Base-by-base conservation (phyloP, 2,888 invertebrate genomes). In the Theretra japonica region DNA sequence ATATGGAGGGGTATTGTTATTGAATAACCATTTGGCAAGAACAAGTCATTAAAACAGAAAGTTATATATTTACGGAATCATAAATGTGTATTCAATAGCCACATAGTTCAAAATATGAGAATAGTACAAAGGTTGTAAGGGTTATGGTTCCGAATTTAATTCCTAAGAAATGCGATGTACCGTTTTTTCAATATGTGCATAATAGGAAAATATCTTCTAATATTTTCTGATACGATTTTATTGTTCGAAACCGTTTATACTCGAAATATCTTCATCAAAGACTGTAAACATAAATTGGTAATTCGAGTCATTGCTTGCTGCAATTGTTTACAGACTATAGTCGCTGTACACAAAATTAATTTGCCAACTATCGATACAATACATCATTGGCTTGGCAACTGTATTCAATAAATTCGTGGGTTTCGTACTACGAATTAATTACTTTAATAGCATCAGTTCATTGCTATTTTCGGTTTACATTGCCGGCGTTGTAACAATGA, bases 361-460 rank as follows among this genome's bases (percentile, higher is more conserved):
- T 41, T 15, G 17, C 41, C 23, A 48, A 21, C 48, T 23, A 23
- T 17, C 48, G 48, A 21, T 41, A 17, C 23, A 65, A 48, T 48
- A 53, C 6, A 17, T 23, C 41, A 48, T 65, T 65, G 41, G 65
- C 48, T 41, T 65, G 65, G 65, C 65, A 41, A 65, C 23, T 48
- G 65, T 41, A 65, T 65, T 65, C 48, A 65, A 65, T 65, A 62
- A 62, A 33, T 65, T 65, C 41, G 23, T 48, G 23, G 23, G 23
- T 23, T 48, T 41, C 41, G 8, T 33, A 17, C 59, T 4, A 33
- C 15, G 3, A 41, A 65, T 65, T 65, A 65, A 65, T 65, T 65
- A 65, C 21, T 41, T 23, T 41, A 65, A 65, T 65, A 65, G 62
- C 62, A 11, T 41, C 62, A 23, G 62, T 62, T 33, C 21, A 41